Evolutionary conservation across 2,797 vertebrate genomes (phyloP).

Genomic region (Lutjanus campechanus): DNA sequence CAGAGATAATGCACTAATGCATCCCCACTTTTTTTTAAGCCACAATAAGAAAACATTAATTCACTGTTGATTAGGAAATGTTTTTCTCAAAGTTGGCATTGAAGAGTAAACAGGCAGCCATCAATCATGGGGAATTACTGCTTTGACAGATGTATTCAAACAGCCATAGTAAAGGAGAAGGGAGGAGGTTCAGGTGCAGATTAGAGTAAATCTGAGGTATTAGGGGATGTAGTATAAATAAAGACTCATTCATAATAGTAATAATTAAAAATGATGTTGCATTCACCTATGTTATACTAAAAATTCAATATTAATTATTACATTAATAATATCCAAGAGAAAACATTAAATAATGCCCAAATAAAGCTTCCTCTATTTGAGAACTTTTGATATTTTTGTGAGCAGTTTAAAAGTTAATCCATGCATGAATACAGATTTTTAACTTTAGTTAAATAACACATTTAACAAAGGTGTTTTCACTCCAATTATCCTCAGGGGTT

Average conservation of each 20-base stretch:
- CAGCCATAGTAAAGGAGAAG: neutral
- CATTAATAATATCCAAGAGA: neutral
- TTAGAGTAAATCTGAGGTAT: conserved; percentile 19
- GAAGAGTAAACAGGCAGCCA: conserved; percentile 5
- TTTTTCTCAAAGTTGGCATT: conserved; percentile 26
- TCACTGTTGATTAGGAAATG: conserved; percentile 1
- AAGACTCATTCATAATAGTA: neutral
- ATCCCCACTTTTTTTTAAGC: neutral
- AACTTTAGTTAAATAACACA: neutral
- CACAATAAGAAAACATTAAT: conserved; percentile 10
- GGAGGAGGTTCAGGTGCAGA: neutral
- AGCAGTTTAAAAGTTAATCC: neutral
- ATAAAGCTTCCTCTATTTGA: neutral
- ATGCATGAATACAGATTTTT: neutral
- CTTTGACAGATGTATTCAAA: conserved; percentile 26
- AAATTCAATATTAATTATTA: neutral
- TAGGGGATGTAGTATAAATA: neutral
- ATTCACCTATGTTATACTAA: neutral
- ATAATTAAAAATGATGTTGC: neutral
- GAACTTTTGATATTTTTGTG: conserved; percentile 4
- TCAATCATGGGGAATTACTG: conserved; percentile 27
- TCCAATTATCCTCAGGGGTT: conserved; percentile 16
- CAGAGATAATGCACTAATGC: neutral
- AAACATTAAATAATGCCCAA: neutral
- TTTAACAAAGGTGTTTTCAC: conserved; percentile 34